phyloP scores from a whole-genome alignment of 2,888 invertebrate species.

The Microctonus hyperodae region DNA sequence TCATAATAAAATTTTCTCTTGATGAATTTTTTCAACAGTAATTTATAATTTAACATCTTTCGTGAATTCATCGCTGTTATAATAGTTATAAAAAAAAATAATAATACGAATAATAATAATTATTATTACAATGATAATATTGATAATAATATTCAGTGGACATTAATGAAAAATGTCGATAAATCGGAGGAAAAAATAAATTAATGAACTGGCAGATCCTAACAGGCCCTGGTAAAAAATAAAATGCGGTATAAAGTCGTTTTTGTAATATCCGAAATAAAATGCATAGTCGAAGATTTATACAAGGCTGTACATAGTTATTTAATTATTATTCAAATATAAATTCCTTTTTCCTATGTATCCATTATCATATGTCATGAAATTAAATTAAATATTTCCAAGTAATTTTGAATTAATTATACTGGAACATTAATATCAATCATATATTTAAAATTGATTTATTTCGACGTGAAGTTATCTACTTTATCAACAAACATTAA shows the following conservation, averaged over 20 bases:
- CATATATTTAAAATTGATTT: too few species aligned
- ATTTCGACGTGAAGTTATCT: too few species aligned
- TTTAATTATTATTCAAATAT: background rate
- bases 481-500: background rate
- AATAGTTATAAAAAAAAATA: background rate
- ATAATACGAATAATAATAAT: background rate
- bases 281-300: conserved; percentile 55
- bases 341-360: background rate
- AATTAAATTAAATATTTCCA: background rate
- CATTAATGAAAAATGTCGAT: background rate
- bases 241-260: conserved; percentile 56
- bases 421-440: too few species aligned
- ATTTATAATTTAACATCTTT: conserved; percentile 1
- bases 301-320: conserved; percentile 25
- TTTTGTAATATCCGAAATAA: conserved; percentile 60
- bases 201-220: conserved; percentile 46
- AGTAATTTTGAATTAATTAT: too few species aligned
- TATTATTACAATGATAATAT: conserved; percentile 8
- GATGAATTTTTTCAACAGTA: background rate
- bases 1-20: background rate
- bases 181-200: conserved; percentile 16
- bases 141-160: background rate
- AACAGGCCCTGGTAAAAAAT: conserved; percentile 44
- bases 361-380: background rate
- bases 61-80: conserved; percentile 12